These are phyloP conservation scores for Syrista parreyssii DNA, from an alignment of 2,888 invertebrate species.

Conservation along the genomic window DNA sequence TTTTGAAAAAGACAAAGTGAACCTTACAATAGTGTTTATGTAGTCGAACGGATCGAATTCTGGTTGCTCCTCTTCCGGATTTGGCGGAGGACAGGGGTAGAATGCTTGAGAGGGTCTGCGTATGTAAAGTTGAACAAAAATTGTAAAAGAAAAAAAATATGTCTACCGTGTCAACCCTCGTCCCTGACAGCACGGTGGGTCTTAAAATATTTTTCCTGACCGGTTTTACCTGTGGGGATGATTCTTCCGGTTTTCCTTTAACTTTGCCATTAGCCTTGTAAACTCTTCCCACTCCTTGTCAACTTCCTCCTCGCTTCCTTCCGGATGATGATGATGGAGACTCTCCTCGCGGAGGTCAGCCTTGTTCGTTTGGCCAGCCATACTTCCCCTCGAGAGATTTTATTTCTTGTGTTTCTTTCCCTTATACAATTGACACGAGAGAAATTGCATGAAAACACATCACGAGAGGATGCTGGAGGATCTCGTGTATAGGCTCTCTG, in stretches of 20 bases:
- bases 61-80: slow-evolving; percentile 66
- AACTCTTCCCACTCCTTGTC: slow-evolving; percentile 75
- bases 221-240: slow-evolving; percentile 56
- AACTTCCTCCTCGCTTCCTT: slow-evolving; percentile 68
- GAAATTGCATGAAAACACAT: background rate
- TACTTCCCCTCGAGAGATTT: slow-evolving; percentile 27
- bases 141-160: background rate
- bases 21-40: slow-evolving; percentile 65
- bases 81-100: slow-evolving; percentile 71
- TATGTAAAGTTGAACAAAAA: slow-evolving; percentile 19
- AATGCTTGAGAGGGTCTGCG: slow-evolving; percentile 66
- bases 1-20: background rate
- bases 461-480: background rate
- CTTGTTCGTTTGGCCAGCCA: slow-evolving; percentile 51
- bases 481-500: background rate
- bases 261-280: slow-evolving; percentile 68
- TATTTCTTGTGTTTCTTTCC: background rate
- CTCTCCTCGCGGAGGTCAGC: slow-evolving; percentile 54
- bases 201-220: background rate
- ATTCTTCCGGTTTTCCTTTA: slow-evolving; percentile 58
- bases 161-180: background rate
- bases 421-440: background rate
- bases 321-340: slow-evolving; percentile 56
- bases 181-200: background rate
- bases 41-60: slow-evolving; percentile 66